phyloP scores from a whole-genome alignment of 2,888 invertebrate genomes.

The Scaptomyza cyrtandrae region DNA sequence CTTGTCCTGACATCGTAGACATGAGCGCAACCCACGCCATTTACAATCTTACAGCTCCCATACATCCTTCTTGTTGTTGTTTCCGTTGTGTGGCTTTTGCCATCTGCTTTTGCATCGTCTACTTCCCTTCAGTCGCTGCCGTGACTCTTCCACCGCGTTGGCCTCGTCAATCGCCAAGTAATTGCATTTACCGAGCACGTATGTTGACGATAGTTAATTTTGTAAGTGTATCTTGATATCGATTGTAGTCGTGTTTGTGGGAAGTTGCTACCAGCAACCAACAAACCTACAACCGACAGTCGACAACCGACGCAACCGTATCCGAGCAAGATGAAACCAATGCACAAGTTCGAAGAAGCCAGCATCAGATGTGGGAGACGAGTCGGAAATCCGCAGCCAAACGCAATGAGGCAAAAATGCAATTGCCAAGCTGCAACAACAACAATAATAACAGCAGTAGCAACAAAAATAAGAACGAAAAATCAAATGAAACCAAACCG shows the following conservation, averaged over 20 bases:
- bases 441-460: conserved; percentile 28
- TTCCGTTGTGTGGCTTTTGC: conserved; percentile 20
- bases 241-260: conserved; percentile 64
- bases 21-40: conserved; percentile 29
- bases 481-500: neutral
- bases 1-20: conserved; percentile 32
- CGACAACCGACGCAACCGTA: conserved; percentile 20
- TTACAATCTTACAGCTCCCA: conserved; percentile 3
- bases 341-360: conserved; percentile 12
- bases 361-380: conserved; percentile 39
- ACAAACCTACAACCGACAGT: conserved; percentile 17
- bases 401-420: conserved; percentile 71
- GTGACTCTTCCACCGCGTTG: conserved; percentile 20
- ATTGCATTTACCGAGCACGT: conserved; percentile 78
- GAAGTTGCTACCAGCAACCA: conserved; percentile 23
- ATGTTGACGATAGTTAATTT: conserved; percentile 80
- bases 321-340: conserved; percentile 1
- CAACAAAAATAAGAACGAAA: conserved; percentile 14
- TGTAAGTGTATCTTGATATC: conserved; percentile 80
- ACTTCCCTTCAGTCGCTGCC: neutral
- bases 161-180: conserved; percentile 74
- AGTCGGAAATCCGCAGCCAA: conserved; percentile 54
- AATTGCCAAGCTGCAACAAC: conserved; percentile 54
- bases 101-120: conserved; percentile 19
- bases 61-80: neutral